Evolutionary conservation across 2,888 invertebrate genomes (phyloP).

Genomic region (Erpobdella octoculata): DNA sequence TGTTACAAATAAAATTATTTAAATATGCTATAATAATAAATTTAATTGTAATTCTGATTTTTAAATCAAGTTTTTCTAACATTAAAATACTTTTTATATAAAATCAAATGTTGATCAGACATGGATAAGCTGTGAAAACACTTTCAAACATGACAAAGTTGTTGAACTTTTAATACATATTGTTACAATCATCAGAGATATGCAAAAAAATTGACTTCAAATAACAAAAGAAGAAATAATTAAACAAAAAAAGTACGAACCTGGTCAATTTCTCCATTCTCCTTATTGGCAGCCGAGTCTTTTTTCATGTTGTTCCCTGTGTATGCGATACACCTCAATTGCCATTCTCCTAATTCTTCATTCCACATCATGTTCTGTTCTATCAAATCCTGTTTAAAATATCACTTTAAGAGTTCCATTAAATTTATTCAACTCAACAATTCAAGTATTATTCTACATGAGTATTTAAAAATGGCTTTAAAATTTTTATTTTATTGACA

Average conservation of each 20-base stretch:
- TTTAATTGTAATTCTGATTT: too few relatives aligned
- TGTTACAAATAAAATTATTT: too few relatives aligned
- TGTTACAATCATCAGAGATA: too few relatives aligned
- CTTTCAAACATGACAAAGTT: too few relatives aligned
- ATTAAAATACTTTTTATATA: too few relatives aligned
- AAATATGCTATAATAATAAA: too few relatives aligned
- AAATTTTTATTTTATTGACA: neutral
- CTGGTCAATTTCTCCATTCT: constrained; percentile 36
- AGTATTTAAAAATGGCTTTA: neutral
- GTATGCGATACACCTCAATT: constrained; percentile 92
- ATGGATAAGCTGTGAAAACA: too few relatives aligned
- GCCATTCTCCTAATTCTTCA: constrained; percentile 97
- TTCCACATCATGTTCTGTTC: constrained; percentile 88
- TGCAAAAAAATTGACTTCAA: too few relatives aligned
- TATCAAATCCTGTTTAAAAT: constrained; percentile 62
- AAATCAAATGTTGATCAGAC: too few relatives aligned
- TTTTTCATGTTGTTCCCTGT: constrained; percentile 94
- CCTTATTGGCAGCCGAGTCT: constrained; percentile 41
- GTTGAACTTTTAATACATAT: too few relatives aligned
- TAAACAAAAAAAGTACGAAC: neutral
- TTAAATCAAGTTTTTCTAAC: too few relatives aligned
- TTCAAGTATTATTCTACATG: neutral
- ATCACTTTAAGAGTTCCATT: neutral
- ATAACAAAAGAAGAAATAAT: too few relatives aligned
- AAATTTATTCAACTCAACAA: neutral